Percentiles rank a stretch among this genome's conserved stretches.
phyloP scores from a whole-genome alignment of 1,140 invertebrate species.

The Temnothorax longispinosus region DNA sequence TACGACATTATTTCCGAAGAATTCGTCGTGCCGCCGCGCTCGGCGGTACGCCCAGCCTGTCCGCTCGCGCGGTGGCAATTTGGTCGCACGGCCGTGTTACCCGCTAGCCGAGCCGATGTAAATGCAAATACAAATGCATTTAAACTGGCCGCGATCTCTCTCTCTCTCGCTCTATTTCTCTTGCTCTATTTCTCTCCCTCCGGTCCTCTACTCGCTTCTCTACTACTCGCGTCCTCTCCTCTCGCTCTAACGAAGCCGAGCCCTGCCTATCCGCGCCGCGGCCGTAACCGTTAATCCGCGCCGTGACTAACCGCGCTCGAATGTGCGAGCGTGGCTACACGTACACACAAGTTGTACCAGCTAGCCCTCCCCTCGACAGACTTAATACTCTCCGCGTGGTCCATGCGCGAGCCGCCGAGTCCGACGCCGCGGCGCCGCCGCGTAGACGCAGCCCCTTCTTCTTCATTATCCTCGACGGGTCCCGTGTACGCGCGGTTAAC shows the following conservation, averaged over 20 bases:
- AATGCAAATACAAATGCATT: constrained; percentile 76
- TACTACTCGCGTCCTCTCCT: not conserved
- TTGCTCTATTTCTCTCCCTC: not conserved
- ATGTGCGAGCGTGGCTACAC: constrained; percentile 50
- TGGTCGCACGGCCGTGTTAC: constrained; percentile 68
- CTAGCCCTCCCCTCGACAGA: constrained; percentile 19
- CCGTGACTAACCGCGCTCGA: constrained; percentile 70
- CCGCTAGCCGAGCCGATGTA: constrained; percentile 70
- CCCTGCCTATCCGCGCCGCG: constrained; percentile 38
- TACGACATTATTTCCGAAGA: constrained; percentile 75
- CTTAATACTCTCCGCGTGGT: constrained; percentile 2
- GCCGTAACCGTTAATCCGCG: constrained; percentile 73
- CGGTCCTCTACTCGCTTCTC: not conserved
- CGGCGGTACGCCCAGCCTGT: not conserved
- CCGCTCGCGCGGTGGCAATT: constrained; percentile 69
- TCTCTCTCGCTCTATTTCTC: not conserved
- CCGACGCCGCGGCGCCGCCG: constrained; percentile 11
- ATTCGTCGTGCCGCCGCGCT: constrained; percentile 39
- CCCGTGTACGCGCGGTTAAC: constrained; percentile 35
- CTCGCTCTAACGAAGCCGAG: constrained; percentile 3
- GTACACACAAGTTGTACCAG: not conserved
- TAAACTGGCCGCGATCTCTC: constrained; percentile 52
- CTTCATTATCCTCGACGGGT: constrained; percentile 66
- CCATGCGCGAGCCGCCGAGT: constrained; percentile 13
- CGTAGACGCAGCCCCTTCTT: constrained; percentile 47